Base-by-base conservation (phyloP, 2,113 vertebrate genomes). In the Corythornis vintsioides region DNA sequence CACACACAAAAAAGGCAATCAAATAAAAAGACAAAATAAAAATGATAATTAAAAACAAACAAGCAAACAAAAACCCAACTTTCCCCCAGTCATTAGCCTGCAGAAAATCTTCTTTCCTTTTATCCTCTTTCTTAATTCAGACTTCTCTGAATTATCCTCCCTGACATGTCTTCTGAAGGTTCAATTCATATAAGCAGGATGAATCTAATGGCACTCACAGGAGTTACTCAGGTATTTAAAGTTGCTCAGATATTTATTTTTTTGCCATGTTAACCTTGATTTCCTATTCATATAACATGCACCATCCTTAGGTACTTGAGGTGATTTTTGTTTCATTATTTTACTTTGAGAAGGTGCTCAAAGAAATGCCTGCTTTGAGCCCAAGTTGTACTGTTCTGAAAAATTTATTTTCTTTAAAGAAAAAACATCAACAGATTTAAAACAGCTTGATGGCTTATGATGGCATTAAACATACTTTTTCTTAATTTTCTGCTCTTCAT, bases 281-380 rank as follows among this genome's bases (percentile, higher is more conserved):
- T 93, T 93, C 50, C 76, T 56, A 33, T 78, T 48, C 4, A 11
- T 71, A 28, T 40, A 80, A 35, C 5, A 2, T 28, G 15, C 31
- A 35, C 50, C 14, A 43, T 65, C 47, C 64, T 74, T 56, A 86
- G 45, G 47, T 86, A 75, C 8, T 14, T 2, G 45, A 69, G 26
- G 61, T 93, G 40, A 75, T 90, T 91, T 91, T 79, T 11, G 40
- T 90, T 72, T 91, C 16, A 10, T 85, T 73, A 35, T 66, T 80
- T 81, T 47, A 18, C 42, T 81, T 0, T 26, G 53, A 81, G 65
- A 88, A 88, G 50, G 29, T 40, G 29, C 83, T 90, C 65, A 40
- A 53, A 90, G 69, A 80, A 94, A 67, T 89, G n/a, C 33, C 14
- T 21, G 12, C 53, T 93, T 55, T 78, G 86, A 86, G 80, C 67